Evolutionary conservation across 2,113 vertebrate genomes (phyloP), one percentile per base, ranked within the genome.

Genomic region (Lamprologus lemairii): DNA sequence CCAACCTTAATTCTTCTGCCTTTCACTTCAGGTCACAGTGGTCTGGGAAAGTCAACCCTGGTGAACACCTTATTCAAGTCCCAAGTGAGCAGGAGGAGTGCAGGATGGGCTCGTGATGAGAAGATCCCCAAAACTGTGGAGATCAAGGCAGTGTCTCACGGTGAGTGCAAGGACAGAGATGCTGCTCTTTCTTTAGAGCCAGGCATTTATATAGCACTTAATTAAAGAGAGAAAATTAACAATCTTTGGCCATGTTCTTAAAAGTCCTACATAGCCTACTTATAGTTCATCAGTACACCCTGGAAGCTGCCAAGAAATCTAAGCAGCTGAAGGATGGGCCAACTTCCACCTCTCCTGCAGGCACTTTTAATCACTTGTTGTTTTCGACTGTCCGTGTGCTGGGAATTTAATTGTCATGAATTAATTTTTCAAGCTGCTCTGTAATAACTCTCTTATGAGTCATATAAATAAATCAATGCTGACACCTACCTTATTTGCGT

Each of bases 21-120:
- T 55, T 40, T 35, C 4, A 1, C 49, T 21, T 79, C 91, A 99
- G 98, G 98, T 95, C 97, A 98, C 94, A 99, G 98, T 0, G 98
- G 98, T 45, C 94, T 99, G 47, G 98, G 98, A 47, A 99, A 99
- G 91, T 99, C 98, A 0, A 99, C 98, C 0, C 54, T 99, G 92
- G 96, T 99, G 78, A 99, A 99, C 94, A 99, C 98, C 0, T 95
- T 99, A 53, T 99, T 99, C 95, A 99, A 99, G 96, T 99, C 98
- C 87, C 98, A 99, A 94, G 98, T 99, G 92, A 99, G 98, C 96
- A 97, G 98, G 90, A 98, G 97, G 94, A 97, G 96, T 57, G 97
- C 97, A 8, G 97, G 97, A 49, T 98, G 98, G 98, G 97, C 96
- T 82, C 97, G 98, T 5, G 98, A 99, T 78, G 98, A 99, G 90